A percentile compares a stretch with the other conserved stretches of the same genome.
These are phyloP conservation scores for Bedellia somnulentella DNA, from an alignment of 2,888 invertebrate species.

Conservation along the genomic window DNA sequence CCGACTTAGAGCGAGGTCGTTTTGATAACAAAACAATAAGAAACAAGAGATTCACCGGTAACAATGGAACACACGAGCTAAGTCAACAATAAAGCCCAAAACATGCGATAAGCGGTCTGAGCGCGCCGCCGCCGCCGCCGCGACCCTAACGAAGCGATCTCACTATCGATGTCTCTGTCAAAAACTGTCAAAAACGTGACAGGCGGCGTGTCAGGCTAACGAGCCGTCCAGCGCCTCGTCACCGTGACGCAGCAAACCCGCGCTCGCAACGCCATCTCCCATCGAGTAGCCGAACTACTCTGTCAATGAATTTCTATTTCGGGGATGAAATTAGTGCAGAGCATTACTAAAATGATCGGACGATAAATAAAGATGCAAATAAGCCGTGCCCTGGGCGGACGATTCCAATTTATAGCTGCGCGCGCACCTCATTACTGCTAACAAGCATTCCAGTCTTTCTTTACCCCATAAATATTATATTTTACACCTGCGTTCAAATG, in stretches of 20 bases:
- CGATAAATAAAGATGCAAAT: constrained; percentile 46
- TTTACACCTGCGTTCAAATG: constrained; percentile 47
- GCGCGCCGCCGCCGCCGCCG: constrained; percentile 26
- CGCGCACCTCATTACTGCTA: constrained; percentile 54
- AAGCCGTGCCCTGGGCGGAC: constrained; percentile 41
- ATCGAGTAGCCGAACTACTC: constrained; percentile 24
- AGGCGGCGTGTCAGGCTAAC: constrained; percentile 54
- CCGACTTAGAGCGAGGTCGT: too few species aligned
- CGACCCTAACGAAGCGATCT: constrained; percentile 44
- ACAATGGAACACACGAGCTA: constrained; percentile 46
- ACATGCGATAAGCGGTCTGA: constrained; percentile 31
- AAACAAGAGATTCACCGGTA: neutral
- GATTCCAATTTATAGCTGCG: constrained; percentile 45
- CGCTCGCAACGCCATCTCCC: constrained; percentile 32
- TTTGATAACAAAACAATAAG: too few species aligned
- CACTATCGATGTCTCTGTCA: constrained; percentile 59
- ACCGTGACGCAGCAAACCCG: constrained; percentile 21
- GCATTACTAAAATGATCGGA: constrained; percentile 15
- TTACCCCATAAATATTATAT: constrained; percentile 54
- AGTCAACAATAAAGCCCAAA: constrained; percentile 34
- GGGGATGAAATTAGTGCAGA: neutral
- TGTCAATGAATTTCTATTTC: neutral
- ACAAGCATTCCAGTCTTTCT: constrained; percentile 52
- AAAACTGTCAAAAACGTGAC: constrained; percentile 57
- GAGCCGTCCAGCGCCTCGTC: constrained; percentile 35